Evolutionary conservation across 2,888 invertebrate genomes (phyloP).

Genomic region (Tuta absoluta): DNA sequence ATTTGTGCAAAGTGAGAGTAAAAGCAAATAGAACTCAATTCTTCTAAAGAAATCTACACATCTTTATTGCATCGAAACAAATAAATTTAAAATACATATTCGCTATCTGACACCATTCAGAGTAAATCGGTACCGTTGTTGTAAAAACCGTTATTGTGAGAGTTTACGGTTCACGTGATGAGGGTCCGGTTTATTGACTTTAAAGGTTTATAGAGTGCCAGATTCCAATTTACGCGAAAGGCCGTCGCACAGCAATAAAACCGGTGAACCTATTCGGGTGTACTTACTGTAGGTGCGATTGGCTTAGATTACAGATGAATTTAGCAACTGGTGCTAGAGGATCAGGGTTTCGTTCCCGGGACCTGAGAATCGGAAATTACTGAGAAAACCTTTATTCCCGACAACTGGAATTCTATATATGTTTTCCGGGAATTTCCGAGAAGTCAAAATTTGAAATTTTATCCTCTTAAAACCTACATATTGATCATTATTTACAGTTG

Average conservation of each 20-base stretch:
- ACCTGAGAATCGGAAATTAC: too few relatives aligned
- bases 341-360: too few relatives aligned
- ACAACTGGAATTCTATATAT: too few relatives aligned
- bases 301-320: background rate
- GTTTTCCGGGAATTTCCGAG: too few relatives aligned
- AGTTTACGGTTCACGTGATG: conserved; percentile 61
- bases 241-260: conserved; percentile 53
- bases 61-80: conserved; percentile 21
- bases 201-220: conserved; percentile 66
- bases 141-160: conserved; percentile 55
- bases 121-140: conserved; percentile 36
- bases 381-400: too few relatives aligned
- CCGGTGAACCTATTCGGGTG: conserved; percentile 20
- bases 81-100: conserved; percentile 31
- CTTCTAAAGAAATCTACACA: conserved; percentile 4
- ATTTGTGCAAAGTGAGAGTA: background rate
- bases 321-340: background rate
- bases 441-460: too few relatives aligned
- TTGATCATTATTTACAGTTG: too few relatives aligned
- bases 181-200: conserved; percentile 69
- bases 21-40: background rate
- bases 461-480: too few relatives aligned
- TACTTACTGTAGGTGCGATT: background rate
- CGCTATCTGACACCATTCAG: conserved; percentile 32
- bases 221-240: conserved; percentile 61